Evolutionary conservation across 2,888 invertebrate genomes (phyloP), one percentile per base, ranked within the genome.

Genomic region (Polymixis lichenea): DNA sequence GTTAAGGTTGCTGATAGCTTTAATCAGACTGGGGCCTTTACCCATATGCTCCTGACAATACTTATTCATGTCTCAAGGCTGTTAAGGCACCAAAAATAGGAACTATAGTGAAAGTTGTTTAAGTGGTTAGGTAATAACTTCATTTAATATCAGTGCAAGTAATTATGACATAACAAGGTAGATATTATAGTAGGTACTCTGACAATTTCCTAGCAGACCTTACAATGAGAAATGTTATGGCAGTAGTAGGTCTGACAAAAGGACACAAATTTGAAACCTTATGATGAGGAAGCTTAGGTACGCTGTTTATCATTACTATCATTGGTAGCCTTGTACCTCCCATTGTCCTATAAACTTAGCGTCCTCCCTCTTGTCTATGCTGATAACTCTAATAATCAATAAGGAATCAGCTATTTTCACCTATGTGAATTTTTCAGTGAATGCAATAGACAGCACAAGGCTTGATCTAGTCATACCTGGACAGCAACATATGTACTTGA

Each of bases 401-500:
- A 19, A 43, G 0, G 2, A 78, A 25, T 32, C 46, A 22, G 22
- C n/a, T 72, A 17, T 9, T 46, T 32, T 3, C 11, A 53, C 7
- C 1, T 32, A 81, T 5, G 15, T 60, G 0, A 32, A 53, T 38
- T 67, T 82, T 96, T 65, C 92, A 98, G 98, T 98, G 4, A 98
- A 97, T 91, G 97, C 97, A 72, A 97, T 98, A 76, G 98, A 98
- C 91, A 97, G 96, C 78, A 97, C 98, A 28, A 94, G 98, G 71
- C 95, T 98, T 92, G 98, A 98, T 94, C 94, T 98, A 82, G 98
- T 98, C 43, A 98, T 98, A 91, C 98, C 98, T 68, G 98, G 98
- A 9, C 98, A 98, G 91, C 98, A 98, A 89, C 98, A 98, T 90
- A 98, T 98, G 97, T 98, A 98, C 91, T 94, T 98, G 77, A 97